Evolutionary conservation across 2,888 invertebrate species (phyloP).

Genomic region (Leptothorax acervorum): DNA sequence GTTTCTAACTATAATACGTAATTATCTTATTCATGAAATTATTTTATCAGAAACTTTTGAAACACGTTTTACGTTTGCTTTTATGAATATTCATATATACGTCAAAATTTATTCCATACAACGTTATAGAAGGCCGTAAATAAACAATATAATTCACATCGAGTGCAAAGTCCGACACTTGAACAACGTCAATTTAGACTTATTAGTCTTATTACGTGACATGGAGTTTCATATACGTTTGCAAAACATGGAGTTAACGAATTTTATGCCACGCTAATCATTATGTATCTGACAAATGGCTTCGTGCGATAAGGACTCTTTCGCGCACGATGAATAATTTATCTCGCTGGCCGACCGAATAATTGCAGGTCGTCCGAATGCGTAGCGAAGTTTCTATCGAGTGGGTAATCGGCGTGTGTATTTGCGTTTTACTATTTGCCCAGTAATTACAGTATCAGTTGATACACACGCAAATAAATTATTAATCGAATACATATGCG

Average conservation of each 20-base stretch:
- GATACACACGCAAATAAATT: constrained; percentile 62
- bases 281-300: constrained; percentile 49
- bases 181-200: constrained; percentile 58
- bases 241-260: constrained; percentile 33
- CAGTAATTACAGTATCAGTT: constrained; percentile 70
- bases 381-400: constrained; percentile 58
- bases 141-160: constrained; percentile 44
- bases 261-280: constrained; percentile 42
- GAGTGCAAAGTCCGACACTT: constrained; percentile 33
- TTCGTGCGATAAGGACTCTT: constrained; percentile 51
- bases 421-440: constrained; percentile 68
- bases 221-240: constrained; percentile 22
- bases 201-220: constrained; percentile 36
- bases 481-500: constrained; percentile 62
- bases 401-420: constrained; percentile 65
- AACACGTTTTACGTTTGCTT: constrained; percentile 1
- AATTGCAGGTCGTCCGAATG: constrained; percentile 63
- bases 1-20: constrained; percentile 10
- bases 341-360: constrained; percentile 66
- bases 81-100: constrained; percentile 36
- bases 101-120: constrained; percentile 34
- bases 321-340: constrained; percentile 65
- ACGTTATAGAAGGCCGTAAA: constrained; percentile 32
- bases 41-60: constrained; percentile 28
- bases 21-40: constrained; percentile 41